Conservation (phyloP, 2,888 invertebrate species). For the Philaethria dido region DNA sequence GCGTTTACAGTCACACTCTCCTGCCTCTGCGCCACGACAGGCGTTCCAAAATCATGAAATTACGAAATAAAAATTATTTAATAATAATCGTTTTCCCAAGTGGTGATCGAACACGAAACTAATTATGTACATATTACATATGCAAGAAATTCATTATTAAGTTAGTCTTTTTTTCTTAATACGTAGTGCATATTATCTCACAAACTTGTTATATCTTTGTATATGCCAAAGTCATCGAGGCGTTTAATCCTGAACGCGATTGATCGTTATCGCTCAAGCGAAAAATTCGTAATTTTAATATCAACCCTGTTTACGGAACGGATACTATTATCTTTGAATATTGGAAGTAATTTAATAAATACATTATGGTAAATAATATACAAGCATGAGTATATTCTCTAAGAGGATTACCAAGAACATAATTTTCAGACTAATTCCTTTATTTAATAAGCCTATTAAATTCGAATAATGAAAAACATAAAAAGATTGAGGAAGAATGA, state of each 20-base stretch:
- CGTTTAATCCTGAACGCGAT: constrained; percentile 53
- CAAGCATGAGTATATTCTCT: neutral
- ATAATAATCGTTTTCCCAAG: no score
- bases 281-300: constrained; percentile 54
- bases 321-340: constrained; percentile 52
- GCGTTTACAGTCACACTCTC: no score
- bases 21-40: no score
- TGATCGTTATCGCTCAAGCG: constrained; percentile 49
- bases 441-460: no score
- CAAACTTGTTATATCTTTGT: constrained; percentile 26
- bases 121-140: no score
- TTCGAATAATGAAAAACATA: no score
- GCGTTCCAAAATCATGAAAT: no score
- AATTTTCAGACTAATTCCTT: neutral
- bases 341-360: constrained; percentile 4
- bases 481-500: no score
- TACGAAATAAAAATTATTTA: no score
- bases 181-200: neutral
- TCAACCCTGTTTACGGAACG: constrained; percentile 38
- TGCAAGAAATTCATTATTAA: no score
- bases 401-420: neutral
- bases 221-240: constrained; percentile 38
- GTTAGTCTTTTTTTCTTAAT: neutral
- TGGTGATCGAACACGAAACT: no score
- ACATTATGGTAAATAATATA: neutral